A percentile compares a stretch with the other conserved stretches of the same genome.
These are phyloP conservation scores for Plusia festucae DNA, from an alignment of 2,888 invertebrate genomes.

Conservation along the genomic window DNA sequence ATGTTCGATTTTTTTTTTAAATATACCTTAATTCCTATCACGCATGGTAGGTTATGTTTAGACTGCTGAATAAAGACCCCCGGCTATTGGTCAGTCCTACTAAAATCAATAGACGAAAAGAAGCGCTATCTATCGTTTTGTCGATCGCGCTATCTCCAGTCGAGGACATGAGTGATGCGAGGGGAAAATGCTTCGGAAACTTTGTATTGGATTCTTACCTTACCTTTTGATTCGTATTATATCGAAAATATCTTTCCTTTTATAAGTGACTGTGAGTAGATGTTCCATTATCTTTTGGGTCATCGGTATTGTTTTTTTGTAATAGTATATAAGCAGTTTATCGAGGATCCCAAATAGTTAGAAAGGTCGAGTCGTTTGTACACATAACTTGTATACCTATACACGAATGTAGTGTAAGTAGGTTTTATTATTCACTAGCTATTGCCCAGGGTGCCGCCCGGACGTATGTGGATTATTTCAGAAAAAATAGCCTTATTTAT, in stretches of 20 bases:
- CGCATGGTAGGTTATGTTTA: slow-evolving; percentile 16
- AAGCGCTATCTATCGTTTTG: slow-evolving; percentile 61
- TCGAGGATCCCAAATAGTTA: neutral
- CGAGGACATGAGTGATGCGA: slow-evolving; percentile 59
- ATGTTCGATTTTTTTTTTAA: no score
- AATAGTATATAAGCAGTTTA: neutral
- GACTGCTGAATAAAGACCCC: slow-evolving; percentile 43
- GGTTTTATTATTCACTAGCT: no score
- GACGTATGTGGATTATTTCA: no score
- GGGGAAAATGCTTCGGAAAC: slow-evolving; percentile 52
- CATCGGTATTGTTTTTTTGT: neutral
- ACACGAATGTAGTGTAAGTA: neutral
- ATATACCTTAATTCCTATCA: slow-evolving; percentile 14
- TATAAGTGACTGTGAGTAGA: neutral
- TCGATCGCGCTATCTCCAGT: slow-evolving; percentile 58
- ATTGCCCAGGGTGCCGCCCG: no score
- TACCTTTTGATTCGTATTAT: slow-evolving; percentile 47
- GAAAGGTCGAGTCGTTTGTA: neutral
- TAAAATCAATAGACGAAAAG: slow-evolving; percentile 61
- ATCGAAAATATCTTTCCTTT: slow-evolving; percentile 30
- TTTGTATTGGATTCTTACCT: slow-evolving; percentile 53
- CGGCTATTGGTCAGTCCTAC: slow-evolving; percentile 43
- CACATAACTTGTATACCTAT: neutral
- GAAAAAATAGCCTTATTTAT: no score
- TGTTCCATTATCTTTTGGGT: neutral